Conservation (phyloP, 1,140 invertebrate species). For the Pogonognathellus flavescens region DNA sequence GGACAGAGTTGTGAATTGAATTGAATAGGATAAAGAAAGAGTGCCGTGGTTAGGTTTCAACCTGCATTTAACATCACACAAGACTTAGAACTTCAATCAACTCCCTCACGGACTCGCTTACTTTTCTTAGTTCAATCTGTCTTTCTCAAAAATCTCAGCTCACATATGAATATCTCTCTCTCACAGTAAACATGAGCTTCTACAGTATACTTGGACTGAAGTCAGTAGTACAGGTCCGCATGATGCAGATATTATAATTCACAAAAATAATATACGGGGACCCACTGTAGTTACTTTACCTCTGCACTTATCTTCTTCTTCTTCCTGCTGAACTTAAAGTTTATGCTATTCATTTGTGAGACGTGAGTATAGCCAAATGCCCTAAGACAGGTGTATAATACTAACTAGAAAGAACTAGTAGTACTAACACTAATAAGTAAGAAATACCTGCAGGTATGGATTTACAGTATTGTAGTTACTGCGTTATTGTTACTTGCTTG, state of each 20-base stretch:
- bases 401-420: neutral
- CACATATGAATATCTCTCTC: no score
- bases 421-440: neutral
- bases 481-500: neutral
- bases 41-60: neutral
- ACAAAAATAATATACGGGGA: neutral
- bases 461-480: slow-evolving; percentile 14
- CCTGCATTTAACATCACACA: neutral
- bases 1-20: neutral
- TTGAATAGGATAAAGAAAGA: neutral
- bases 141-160: no score
- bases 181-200: neutral
- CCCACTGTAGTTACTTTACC: neutral
- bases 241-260: neutral
- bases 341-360: neutral
- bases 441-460: slow-evolving; percentile 18
- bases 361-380: neutral
- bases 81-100: no score
- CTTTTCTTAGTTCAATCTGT: no score
- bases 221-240: no score
- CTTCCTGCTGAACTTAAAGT: neutral
- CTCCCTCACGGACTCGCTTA: no score
- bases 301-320: neutral
- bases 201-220: neutral
- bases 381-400: neutral